Conservation (phyloP, 2,888 invertebrate species). For the Hedya salicella region DNA sequence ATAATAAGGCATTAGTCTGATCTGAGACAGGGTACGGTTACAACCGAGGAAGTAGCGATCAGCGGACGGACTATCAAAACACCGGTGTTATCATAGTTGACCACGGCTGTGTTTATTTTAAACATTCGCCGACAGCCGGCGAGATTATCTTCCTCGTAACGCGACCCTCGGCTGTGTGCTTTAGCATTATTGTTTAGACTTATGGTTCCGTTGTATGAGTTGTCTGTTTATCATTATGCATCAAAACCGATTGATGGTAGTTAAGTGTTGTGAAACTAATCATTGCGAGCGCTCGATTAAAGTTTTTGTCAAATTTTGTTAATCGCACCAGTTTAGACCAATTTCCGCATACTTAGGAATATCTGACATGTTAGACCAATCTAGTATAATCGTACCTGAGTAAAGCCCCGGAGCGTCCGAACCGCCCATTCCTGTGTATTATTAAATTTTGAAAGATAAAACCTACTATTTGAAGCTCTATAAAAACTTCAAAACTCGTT, state of each 20-base stretch:
- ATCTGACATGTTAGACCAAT: neutral
- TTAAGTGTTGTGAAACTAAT: slow-evolving; percentile 13
- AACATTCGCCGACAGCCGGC: slow-evolving; percentile 67
- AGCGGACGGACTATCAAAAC: slow-evolving; percentile 71
- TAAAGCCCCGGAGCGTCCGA: too few relatives aligned
- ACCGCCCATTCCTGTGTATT: too few relatives aligned
- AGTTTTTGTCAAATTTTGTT: neutral
- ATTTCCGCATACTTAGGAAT: neutral
- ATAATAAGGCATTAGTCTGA: slow-evolving; percentile 10
- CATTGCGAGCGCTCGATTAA: neutral
- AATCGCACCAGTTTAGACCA: neutral
- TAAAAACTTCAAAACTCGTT: too few relatives aligned
- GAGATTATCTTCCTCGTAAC: slow-evolving; percentile 72
- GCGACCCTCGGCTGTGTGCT: slow-evolving; percentile 51
- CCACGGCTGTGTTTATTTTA: slow-evolving; percentile 74
- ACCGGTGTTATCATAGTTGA: slow-evolving; percentile 80
- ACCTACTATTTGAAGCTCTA: too few relatives aligned
- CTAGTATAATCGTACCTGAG: too few relatives aligned
- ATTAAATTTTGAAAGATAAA: too few relatives aligned
- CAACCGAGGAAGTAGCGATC: slow-evolving; percentile 47
- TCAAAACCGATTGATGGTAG: slow-evolving; percentile 8
- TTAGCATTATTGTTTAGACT: slow-evolving; percentile 60
- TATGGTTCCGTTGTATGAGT: slow-evolving; percentile 23
- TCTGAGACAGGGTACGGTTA: slow-evolving; percentile 11
- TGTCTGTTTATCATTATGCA: slow-evolving; percentile 19